Conservation (phyloP, 2,113 vertebrate species). For the Hypomesus transpacificus region DNA sequence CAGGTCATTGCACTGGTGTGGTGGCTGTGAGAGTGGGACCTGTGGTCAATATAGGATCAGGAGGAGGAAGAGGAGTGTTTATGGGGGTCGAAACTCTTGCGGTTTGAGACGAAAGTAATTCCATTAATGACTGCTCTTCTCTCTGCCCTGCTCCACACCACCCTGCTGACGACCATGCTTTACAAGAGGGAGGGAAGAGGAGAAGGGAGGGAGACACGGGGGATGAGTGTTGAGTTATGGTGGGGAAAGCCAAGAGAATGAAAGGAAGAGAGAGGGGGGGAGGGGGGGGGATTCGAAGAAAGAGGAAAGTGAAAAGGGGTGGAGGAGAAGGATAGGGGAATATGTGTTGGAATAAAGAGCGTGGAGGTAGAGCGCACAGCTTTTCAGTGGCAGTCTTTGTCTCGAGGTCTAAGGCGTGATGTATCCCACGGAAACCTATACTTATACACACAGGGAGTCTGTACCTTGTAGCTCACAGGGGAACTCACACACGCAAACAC, state of each 20-base stretch:
- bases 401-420: too few species aligned
- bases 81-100: neutral
- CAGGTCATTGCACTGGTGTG: too few species aligned
- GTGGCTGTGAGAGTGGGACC: too few species aligned
- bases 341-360: neutral
- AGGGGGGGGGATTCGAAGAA: neutral
- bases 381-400: too few species aligned
- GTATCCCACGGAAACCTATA: neutral
- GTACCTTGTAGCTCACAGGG: neutral
- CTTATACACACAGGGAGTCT: neutral
- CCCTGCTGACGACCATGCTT: slow-evolving; percentile 19
- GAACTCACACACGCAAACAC: neutral
- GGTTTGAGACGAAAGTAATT: slow-evolving; percentile 37
- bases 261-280: neutral
- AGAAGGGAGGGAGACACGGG: neutral
- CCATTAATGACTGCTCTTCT: slow-evolving; percentile 30
- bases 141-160: too few species aligned
- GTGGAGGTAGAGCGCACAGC: neutral
- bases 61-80: slow-evolving; percentile 13
- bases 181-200: slow-evolving; percentile 5
- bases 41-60: neutral
- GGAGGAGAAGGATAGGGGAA: slow-evolving; percentile 3
- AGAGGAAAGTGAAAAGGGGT: neutral
- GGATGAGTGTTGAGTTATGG: neutral
- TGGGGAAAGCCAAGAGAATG: neutral